phyloP scores from a whole-genome alignment of 2,888 invertebrate species.

The Lacanobia wlatinum region DNA sequence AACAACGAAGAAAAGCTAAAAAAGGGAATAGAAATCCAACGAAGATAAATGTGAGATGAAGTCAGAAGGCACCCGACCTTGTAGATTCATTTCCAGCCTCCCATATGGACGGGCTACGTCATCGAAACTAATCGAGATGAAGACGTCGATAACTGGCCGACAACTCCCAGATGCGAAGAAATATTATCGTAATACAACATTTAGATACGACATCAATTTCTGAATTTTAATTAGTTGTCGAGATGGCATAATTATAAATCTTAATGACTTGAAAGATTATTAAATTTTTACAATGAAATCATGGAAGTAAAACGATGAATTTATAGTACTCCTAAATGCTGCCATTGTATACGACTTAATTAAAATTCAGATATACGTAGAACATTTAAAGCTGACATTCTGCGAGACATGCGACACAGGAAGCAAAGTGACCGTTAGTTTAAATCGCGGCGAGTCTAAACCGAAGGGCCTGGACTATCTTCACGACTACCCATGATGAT shows the following conservation, averaged over 20 bases:
- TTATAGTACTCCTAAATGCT: background rate
- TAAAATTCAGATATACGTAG: slow-evolving; percentile 59
- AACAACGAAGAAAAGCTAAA: background rate
- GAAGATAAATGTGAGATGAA: background rate
- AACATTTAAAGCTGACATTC: slow-evolving; percentile 71
- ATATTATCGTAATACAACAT: slow-evolving; percentile 12
- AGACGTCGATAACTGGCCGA: background rate
- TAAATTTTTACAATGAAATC: background rate
- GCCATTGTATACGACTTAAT: slow-evolving; percentile 25
- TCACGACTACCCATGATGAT: slow-evolving; percentile 1
- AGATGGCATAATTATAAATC: slow-evolving; percentile 1
- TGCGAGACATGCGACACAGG: slow-evolving; percentile 72
- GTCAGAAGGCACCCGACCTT: background rate
- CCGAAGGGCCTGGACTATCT: background rate
- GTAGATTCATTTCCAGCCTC: slow-evolving; percentile 6
- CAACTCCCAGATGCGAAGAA: background rate
- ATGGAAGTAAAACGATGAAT: background rate
- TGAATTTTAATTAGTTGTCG: slow-evolving; percentile 54
- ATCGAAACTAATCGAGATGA: slow-evolving; percentile 6
- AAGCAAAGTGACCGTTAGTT: slow-evolving; percentile 60
- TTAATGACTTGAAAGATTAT: background rate
- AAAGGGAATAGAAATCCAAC: background rate
- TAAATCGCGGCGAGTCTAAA: background rate
- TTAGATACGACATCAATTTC: slow-evolving; percentile 32
- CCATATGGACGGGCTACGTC: slow-evolving; percentile 34